phyloP scores from a whole-genome alignment of 2,888 invertebrate genomes.

The Zygaena filipendulae region DNA sequence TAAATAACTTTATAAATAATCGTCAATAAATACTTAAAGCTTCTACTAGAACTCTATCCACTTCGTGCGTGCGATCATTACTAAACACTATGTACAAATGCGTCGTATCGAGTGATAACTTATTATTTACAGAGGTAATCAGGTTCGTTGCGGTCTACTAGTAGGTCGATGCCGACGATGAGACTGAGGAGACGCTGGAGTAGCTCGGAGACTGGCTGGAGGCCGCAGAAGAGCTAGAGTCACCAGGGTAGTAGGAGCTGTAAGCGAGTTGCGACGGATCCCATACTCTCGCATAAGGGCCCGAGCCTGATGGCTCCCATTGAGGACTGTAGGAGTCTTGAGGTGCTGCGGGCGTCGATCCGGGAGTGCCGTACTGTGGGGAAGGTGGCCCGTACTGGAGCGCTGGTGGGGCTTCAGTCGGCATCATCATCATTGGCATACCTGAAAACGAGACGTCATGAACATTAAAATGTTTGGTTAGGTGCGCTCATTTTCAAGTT shows the following conservation, averaged over 20 bases:
- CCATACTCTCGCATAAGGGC: slow-evolving; percentile 85
- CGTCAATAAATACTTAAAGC: slow-evolving; percentile 42
- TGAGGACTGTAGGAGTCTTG: slow-evolving; percentile 78
- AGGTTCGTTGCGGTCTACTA: slow-evolving; percentile 24
- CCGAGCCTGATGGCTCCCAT: slow-evolving; percentile 78
- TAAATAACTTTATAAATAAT: slow-evolving; percentile 63
- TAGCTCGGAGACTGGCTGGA: slow-evolving; percentile 65
- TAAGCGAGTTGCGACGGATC: slow-evolving; percentile 76
- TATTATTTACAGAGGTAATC: slow-evolving; percentile 36
- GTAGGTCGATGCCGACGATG: slow-evolving; percentile 39
- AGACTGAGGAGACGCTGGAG: slow-evolving; percentile 57
- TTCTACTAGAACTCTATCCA: slow-evolving; percentile 40
- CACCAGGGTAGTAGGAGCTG: slow-evolving; percentile 77
- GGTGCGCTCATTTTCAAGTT: neutral
- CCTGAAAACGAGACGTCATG: slow-evolving; percentile 41
- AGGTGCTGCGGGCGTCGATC: slow-evolving; percentile 68
- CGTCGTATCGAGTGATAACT: neutral
- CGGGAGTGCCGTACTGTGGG: slow-evolving; percentile 60
- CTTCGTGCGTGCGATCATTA: slow-evolving; percentile 37
- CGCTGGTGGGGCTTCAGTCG: slow-evolving; percentile 70
- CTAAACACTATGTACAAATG: slow-evolving; percentile 19
- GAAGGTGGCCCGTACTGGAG: slow-evolving; percentile 77
- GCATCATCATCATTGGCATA: slow-evolving; percentile 73
- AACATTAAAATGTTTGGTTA: no score
- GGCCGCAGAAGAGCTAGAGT: slow-evolving; percentile 64